These are phyloP conservation scores for Apoderus coryli DNA, from an alignment of 2,888 invertebrate species.

Conservation along the genomic window DNA sequence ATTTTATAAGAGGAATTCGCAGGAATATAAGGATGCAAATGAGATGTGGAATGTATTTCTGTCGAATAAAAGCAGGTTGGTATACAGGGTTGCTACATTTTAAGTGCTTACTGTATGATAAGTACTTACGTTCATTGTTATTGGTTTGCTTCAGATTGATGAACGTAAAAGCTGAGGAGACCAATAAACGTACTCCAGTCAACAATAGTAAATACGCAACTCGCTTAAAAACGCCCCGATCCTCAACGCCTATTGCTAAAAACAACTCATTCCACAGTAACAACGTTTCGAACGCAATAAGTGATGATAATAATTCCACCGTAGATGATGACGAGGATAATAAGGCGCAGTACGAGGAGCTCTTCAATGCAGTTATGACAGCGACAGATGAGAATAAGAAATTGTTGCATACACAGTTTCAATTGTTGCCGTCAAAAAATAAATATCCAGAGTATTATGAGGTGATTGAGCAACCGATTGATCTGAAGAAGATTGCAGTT, in stretches of 20 bases:
- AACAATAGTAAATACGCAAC: too few species aligned
- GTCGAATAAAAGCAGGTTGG: constrained; percentile 38
- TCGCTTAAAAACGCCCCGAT: too few species aligned
- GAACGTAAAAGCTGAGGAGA: too few species aligned
- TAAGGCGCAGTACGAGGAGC: constrained; percentile 79
- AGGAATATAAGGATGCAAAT: constrained; percentile 80
- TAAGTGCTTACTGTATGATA: too few species aligned
- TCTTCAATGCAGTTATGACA: constrained; percentile 79
- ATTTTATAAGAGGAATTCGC: constrained; percentile 77
- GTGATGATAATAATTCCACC: background rate
- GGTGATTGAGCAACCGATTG: constrained; percentile 87
- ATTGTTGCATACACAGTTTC: constrained; percentile 75
- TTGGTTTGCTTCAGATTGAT: too few species aligned
- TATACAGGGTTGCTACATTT: too few species aligned
- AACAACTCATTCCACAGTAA: too few species aligned
- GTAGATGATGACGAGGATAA: constrained; percentile 29
- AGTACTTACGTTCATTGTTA: too few species aligned
- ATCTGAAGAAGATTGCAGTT: constrained; percentile 81
- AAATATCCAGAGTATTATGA: constrained; percentile 93
- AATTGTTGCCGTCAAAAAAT: constrained; percentile 79
- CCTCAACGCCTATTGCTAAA: too few species aligned
- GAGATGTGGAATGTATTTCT: constrained; percentile 77
- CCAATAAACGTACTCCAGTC: too few species aligned
- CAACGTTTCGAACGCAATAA: background rate
- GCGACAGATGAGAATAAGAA: constrained; percentile 71